A percentile compares a stretch with the other conserved stretches of the same genome.
These are phyloP conservation scores for Potorous gilbertii DNA, from an alignment of 2,797 vertebrate species.

Conservation along the genomic window DNA sequence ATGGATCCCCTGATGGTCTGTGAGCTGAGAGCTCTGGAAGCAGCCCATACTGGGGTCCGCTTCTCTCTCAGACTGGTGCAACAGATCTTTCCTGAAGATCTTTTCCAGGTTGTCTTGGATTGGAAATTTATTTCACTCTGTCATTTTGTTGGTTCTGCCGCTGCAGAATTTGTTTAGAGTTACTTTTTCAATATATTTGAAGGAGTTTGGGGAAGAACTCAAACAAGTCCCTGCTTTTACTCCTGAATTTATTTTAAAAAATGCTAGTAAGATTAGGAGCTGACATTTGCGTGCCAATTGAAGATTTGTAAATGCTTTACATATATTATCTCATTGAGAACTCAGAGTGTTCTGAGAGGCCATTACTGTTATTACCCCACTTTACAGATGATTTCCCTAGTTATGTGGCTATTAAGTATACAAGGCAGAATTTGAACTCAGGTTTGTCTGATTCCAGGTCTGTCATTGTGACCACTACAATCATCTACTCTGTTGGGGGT, in stretches of 20 bases:
- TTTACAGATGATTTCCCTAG: not conserved
- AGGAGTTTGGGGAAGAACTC: no score
- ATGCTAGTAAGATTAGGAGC: constrained; percentile 45
- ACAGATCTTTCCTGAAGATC: no score
- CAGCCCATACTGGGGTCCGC: no score
- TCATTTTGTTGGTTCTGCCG: no score
- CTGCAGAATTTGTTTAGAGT: no score
- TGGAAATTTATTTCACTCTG: no score
- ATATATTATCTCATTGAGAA: not conserved
- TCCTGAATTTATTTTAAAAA: constrained; percentile 16
- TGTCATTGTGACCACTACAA: not conserved
- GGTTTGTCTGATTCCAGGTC: not conserved
- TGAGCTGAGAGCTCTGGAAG: no score
- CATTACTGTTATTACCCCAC: not conserved
- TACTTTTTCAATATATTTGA: no score
- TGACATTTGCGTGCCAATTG: not conserved
- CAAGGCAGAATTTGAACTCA: not conserved
- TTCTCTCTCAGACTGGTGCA: no score
- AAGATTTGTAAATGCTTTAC: not conserved
- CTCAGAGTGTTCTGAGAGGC: not conserved
- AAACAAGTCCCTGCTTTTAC: no score
- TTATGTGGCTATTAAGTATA: not conserved
- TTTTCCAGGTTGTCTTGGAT: no score
- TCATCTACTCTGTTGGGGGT: not conserved
- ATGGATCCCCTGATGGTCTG: no score